These are phyloP conservation scores for Hyposoter dolosus DNA, from an alignment of 2,888 invertebrate genomes.

Conservation along the genomic window DNA sequence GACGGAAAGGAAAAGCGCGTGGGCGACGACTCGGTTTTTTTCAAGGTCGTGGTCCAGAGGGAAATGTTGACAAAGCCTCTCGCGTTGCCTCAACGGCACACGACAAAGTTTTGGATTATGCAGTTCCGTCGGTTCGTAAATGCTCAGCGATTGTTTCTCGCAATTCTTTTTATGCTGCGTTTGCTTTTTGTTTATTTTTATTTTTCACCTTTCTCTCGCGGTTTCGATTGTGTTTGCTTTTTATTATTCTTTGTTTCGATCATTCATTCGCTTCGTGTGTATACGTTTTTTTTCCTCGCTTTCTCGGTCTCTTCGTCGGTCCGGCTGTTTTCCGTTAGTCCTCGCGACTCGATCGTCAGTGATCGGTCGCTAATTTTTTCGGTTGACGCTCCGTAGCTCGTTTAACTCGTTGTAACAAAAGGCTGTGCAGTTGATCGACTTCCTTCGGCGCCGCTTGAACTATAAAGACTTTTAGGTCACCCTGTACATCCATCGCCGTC, in stretches of 20 bases:
- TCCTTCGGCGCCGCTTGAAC: slow-evolving; percentile 90
- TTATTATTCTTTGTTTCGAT: neutral
- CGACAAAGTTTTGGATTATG: slow-evolving; percentile 13
- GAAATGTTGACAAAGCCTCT: neutral
- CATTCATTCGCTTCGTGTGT: neutral
- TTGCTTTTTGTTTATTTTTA: neutral
- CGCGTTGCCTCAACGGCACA: slow-evolving; percentile 19
- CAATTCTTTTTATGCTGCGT: neutral
- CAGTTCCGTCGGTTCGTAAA: slow-evolving; percentile 14
- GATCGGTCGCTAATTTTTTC: slow-evolving; percentile 81
- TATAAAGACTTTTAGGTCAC: slow-evolving; percentile 94
- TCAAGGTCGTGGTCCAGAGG: neutral
- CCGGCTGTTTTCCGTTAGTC: slow-evolving; percentile 31
- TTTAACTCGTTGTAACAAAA: slow-evolving; percentile 87
- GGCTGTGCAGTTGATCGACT: slow-evolving; percentile 88
- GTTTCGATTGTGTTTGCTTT: neutral
- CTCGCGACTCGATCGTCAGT: slow-evolving; percentile 77
- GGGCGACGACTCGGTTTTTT: neutral
- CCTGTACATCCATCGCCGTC: slow-evolving; percentile 93
- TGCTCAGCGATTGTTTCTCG: slow-evolving; percentile 20
- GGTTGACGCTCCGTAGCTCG: slow-evolving; percentile 83
- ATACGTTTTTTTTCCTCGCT: neutral
- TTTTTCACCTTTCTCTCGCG: neutral
- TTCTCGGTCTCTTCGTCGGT: neutral
- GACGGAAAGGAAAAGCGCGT: slow-evolving; percentile 3